Evolutionary conservation across 2,888 invertebrate genomes (phyloP).

Genomic region (Pseudococcus viburni): DNA sequence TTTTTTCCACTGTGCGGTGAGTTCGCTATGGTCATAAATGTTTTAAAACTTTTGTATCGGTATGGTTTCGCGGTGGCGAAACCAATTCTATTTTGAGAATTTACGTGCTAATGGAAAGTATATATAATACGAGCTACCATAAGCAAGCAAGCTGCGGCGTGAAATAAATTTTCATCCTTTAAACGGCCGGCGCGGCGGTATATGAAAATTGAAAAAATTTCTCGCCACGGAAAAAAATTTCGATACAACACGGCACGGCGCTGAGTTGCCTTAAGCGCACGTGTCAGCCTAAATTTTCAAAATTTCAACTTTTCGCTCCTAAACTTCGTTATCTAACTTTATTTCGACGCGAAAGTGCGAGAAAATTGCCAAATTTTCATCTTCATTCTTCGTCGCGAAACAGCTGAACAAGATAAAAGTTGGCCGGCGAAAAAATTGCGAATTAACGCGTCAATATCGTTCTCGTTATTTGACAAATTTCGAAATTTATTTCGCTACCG

Average conservation of each 20-base stretch:
- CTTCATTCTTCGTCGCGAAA: not conserved
- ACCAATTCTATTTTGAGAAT: not conserved
- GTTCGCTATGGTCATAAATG: slow-evolving; percentile 36
- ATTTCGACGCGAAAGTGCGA: not conserved
- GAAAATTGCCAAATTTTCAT: not conserved
- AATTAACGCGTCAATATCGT: too few relatives aligned
- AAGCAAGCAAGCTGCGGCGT: not conserved
- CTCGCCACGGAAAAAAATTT: not conserved
- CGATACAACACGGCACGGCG: not conserved
- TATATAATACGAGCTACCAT: not conserved
- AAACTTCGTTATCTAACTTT: not conserved
- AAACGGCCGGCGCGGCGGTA: not conserved
- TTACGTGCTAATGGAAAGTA: slow-evolving; percentile 9
- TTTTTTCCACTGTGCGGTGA: not conserved
- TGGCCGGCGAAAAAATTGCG: not conserved
- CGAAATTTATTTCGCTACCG: too few relatives aligned
- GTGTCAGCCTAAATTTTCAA: not conserved
- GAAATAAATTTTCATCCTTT: not conserved
- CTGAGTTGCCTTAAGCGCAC: not conserved
- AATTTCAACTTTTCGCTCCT: not conserved
- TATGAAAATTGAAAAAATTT: not conserved
- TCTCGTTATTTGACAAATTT: too few relatives aligned
- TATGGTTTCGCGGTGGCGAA: not conserved
- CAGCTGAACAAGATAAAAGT: not conserved
- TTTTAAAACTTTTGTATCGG: slow-evolving; percentile 36